phyloP scores from a whole-genome alignment of 2,797 vertebrate genomes.

The Passerculus sandwichensis region DNA sequence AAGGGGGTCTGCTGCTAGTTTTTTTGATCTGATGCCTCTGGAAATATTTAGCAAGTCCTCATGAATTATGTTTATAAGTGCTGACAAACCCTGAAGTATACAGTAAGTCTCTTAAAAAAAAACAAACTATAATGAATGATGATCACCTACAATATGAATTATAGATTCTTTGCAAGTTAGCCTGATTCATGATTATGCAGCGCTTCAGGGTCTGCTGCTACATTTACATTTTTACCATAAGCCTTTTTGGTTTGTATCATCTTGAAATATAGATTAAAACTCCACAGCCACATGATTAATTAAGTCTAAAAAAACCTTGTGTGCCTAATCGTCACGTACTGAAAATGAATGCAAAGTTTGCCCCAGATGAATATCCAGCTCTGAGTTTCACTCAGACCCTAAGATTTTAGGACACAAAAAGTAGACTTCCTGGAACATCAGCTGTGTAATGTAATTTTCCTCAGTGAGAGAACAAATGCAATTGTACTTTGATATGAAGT shows the following conservation, averaged over 20 bases:
- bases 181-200: conserved; percentile 19
- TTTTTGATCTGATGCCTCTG: background rate
- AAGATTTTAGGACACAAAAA: background rate
- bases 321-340: background rate
- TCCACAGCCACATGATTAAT: conserved; percentile 42
- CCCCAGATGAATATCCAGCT: background rate
- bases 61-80: background rate
- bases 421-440: background rate
- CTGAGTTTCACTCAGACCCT: background rate
- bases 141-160: conserved; percentile 43
- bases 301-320: background rate
- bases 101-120: background rate
- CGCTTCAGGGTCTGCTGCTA: conserved; percentile 29
- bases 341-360: background rate
- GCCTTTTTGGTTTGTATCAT: conserved; percentile 29
- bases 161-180: conserved; percentile 31
- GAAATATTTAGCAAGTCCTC: conserved; percentile 15
- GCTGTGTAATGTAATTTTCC: background rate
- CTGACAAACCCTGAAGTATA: conserved; percentile 8
- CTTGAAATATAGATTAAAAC: conserved; percentile 63
- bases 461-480: background rate
- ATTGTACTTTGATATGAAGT: background rate
- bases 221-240: conserved; percentile 55
- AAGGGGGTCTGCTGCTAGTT: background rate
- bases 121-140: background rate